Evolutionary conservation across 1,140 invertebrate species (phyloP).

Genomic region (Mactra quadrangularis): DNA sequence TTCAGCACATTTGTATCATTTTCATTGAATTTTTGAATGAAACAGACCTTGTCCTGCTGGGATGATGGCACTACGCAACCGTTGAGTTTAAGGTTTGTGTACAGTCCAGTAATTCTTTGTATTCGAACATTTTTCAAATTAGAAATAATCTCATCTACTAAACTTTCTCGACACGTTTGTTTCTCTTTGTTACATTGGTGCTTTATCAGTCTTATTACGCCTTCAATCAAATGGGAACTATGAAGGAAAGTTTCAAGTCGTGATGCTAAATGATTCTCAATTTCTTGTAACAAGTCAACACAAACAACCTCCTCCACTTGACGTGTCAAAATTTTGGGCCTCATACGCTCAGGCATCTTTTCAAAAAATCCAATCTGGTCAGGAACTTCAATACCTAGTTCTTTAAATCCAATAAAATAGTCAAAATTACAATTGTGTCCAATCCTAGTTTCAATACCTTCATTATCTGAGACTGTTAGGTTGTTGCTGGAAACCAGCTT

Average conservation of each 20-base stretch:
- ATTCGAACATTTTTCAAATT: background rate
- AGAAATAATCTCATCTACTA: slow-evolving; percentile 1
- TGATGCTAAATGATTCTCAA: background rate
- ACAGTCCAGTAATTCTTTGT: slow-evolving; percentile 10
- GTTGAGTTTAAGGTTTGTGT: slow-evolving; percentile 22
- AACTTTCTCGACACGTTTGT: background rate
- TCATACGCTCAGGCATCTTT: slow-evolving; percentile 6
- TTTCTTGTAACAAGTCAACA: background rate
- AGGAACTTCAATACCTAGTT: slow-evolving; percentile 10
- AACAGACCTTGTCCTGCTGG: background rate
- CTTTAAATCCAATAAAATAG: slow-evolving; percentile 45
- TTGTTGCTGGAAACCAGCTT: background rate
- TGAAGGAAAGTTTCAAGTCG: background rate
- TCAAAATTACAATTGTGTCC: slow-evolving; percentile 4
- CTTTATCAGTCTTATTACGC: slow-evolving; percentile 6
- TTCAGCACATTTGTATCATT: background rate
- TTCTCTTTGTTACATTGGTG: background rate
- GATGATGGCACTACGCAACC: background rate
- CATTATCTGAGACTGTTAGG: slow-evolving; percentile 40
- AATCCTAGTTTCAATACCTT: slow-evolving; percentile 6
- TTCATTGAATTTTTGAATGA: background rate
- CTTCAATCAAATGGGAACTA: background rate
- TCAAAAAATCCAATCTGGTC: slow-evolving; percentile 6
- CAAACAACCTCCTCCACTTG: slow-evolving; percentile 16
- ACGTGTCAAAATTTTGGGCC: slow-evolving; percentile 22